Evolutionary conservation across 2,113 vertebrate genomes (phyloP).

Genomic region (Tenrec ecaudatus): DNA sequence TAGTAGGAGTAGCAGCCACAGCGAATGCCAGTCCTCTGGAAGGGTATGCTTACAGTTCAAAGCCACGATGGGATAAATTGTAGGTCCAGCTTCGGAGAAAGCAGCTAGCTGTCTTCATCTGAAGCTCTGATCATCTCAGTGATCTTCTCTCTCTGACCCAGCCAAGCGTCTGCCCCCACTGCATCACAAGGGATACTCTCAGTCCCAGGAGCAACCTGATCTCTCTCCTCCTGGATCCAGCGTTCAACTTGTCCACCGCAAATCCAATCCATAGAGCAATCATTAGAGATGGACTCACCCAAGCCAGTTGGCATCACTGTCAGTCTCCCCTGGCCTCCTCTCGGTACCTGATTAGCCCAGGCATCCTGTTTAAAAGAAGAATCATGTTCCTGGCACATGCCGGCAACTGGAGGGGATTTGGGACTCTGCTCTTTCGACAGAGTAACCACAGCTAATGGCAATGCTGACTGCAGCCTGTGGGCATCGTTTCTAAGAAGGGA

Average conservation of each 20-base stretch:
- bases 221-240: conserved; percentile 65
- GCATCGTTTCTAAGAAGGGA: neutral
- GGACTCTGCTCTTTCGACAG: neutral
- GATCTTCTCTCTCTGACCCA: conserved; percentile 51
- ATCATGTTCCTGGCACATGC: neutral
- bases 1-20: too few relatives aligned
- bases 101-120: neutral
- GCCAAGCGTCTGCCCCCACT: neutral
- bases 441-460: neutral
- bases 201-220: conserved; percentile 46
- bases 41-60: neutral
- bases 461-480: neutral
- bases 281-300: neutral
- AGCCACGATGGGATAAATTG: neutral
- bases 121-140: conserved; percentile 39
- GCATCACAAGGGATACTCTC: rapidly evolving
- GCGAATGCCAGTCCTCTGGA: neutral
- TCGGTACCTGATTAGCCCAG: neutral
- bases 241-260: conserved; percentile 65
- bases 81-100: neutral
- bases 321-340: neutral
- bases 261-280: neutral
- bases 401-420: neutral
- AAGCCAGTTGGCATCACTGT: neutral
- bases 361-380: neutral